A percentile compares a stretch with the other conserved stretches of the same genome.
Conservation (phyloP, 2,797 vertebrate genomes). For the Propithecus perrieri region DNA sequence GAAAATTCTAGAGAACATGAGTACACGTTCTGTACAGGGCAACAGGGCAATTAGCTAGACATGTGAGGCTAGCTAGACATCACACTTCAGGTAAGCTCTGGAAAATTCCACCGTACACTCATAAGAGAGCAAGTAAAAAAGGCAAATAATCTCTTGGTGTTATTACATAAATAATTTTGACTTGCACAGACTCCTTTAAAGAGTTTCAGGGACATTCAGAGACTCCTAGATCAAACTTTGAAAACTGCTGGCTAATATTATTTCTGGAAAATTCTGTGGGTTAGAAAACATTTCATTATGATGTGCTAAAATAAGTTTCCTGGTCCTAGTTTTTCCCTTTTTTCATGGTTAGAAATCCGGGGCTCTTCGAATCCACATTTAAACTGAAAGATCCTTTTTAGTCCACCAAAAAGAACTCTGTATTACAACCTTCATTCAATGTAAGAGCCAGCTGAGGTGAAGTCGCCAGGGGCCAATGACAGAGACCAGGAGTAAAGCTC, state of each 20-base stretch:
- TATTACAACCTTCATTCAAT: background rate
- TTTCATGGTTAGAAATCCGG: constrained; percentile 57
- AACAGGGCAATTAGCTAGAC: background rate
- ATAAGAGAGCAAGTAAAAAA: background rate
- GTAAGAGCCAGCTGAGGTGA: constrained; percentile 40
- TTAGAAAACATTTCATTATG: constrained; percentile 43
- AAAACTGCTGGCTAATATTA: constrained; percentile 38
- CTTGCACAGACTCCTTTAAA: background rate
- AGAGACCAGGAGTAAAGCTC: background rate
- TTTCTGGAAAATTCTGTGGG: constrained; percentile 56
- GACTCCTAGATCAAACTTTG: background rate
- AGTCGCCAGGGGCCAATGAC: constrained; percentile 16
- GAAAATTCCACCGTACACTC: background rate
- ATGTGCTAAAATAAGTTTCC: constrained; percentile 64
- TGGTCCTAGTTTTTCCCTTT: constrained; percentile 57
- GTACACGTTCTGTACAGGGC: background rate
- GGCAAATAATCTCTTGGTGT: background rate
- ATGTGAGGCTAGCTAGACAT: too few relatives aligned
- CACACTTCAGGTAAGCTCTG: background rate
- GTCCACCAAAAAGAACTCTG: constrained; percentile 52
- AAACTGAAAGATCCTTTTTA: constrained; percentile 65
- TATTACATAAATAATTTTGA: background rate
- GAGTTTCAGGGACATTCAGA: background rate
- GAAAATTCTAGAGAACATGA: background rate
- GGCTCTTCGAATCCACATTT: constrained; percentile 60